Base-by-base conservation (phyloP, 1,140 invertebrate genomes). In the Diorhabda carinulata region DNA sequence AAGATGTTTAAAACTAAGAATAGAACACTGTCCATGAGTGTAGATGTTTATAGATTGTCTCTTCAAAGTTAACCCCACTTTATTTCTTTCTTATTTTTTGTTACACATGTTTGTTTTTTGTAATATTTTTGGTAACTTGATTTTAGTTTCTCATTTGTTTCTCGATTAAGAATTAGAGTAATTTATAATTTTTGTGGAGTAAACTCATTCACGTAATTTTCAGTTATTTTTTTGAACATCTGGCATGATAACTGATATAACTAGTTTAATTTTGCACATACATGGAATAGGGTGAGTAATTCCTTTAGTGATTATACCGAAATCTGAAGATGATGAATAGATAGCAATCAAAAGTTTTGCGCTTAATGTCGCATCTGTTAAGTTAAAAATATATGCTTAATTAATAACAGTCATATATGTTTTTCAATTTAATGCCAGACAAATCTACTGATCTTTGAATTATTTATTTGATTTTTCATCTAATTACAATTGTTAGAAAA, bases 41-140 rank as follows among this genome's bases (percentile, higher is more conserved):
- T 76, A 74, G 76, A 75, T 78, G 77, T 75, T 77, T 78, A 77
- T 77, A 77, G 77, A 78, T 73, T 75, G 71, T 77, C 74, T 75
- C 70, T 70, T 74, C 69, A 70, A 72, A 74, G 67, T 74, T 73
- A 77, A 76, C 77, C 77, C 75, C 77, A 74, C 74, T 77, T 76
- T 78, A 57, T 41, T 64, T 64, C 57, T 69, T 69, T 59, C 63
- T 58, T 63, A 65, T 69, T 69, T 69, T 64, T 65, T 52, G 47
- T 52, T 52, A n/a, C 47, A 52, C 47, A 52, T 52, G 47, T 52
- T 52, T 52, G 47, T 52, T 52, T 52, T 52, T 52, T 52, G n/a
- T 4, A 52, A 52, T 6, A 8, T 52, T 52, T 52, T 52, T 52
- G 47, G n/a, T n/a, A 52, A 52, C 6, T 8, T 52, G 6, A 52